A percentile compares a stretch with the other conserved stretches of the same genome.
These are phyloP conservation scores for Mechanitis mazaeus DNA, from an alignment of 2,888 invertebrate genomes.

Conservation along the genomic window DNA sequence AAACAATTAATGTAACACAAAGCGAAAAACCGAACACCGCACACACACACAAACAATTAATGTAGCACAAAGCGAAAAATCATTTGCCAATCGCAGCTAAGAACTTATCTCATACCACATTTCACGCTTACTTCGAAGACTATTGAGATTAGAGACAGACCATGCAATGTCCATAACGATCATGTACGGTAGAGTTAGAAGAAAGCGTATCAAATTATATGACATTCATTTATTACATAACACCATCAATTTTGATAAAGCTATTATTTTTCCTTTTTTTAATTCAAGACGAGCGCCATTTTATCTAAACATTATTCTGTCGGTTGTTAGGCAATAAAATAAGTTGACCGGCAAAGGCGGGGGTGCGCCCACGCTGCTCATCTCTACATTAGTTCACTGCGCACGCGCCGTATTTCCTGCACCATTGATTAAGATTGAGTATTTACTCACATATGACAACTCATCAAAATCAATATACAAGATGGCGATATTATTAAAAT, in stretches of 20 bases:
- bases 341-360: conserved; percentile 41
- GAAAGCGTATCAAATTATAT: conserved; percentile 4
- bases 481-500: not conserved
- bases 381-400: conserved; percentile 65
- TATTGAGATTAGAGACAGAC: not conserved
- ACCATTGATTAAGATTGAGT: conserved; percentile 43
- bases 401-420: conserved; percentile 69
- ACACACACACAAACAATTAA: conserved; percentile 47
- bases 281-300: conserved; percentile 34
- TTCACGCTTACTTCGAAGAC: conserved; percentile 48
- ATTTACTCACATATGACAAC: conserved; percentile 18
- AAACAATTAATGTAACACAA: conserved; percentile 42
- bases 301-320: conserved; percentile 38
- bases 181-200: conserved; percentile 5
- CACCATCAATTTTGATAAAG: not conserved
- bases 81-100: conserved; percentile 55
- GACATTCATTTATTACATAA: conserved; percentile 4
- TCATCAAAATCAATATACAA: conserved; percentile 1
- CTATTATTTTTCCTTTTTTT: conserved; percentile 5
- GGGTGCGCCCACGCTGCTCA: conserved; percentile 71
- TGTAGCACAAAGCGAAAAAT: conserved; percentile 45
- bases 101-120: conserved; percentile 55
- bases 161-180: conserved; percentile 6
- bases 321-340: conserved; percentile 55
- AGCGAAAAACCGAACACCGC: conserved; percentile 42